phyloP scores from a whole-genome alignment of 2,113 vertebrate species.

The Cettia cetti region DNA sequence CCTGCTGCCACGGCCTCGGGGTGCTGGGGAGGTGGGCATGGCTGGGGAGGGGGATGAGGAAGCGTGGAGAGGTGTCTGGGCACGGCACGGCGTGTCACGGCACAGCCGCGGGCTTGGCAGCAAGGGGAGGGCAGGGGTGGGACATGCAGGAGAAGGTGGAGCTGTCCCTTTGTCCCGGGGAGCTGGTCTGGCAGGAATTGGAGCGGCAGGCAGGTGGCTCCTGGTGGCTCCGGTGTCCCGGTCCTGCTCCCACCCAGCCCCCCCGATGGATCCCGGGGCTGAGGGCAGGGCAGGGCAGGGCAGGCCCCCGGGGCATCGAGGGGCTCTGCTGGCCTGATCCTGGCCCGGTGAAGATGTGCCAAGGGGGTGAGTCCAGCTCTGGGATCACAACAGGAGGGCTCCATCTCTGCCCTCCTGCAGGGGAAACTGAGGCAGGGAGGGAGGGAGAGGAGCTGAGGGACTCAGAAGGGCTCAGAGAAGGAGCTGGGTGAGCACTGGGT shows the following conservation, averaged over 20 bases:
- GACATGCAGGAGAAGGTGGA: neutral
- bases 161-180: neutral
- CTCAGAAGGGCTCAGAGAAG: accelerated
- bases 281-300: neutral
- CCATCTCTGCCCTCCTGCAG: neutral
- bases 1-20: accelerated
- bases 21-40: neutral
- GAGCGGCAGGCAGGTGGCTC: neutral
- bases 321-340: neutral
- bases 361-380: conserved; percentile 48
- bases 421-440: neutral
- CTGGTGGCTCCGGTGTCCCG: accelerated
- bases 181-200: conserved; percentile 62
- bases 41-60: neutral
- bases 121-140: neutral
- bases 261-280: neutral
- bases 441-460: neutral
- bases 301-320: neutral
- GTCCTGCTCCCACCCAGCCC: neutral
- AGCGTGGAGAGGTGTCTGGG: accelerated
- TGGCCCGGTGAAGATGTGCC: conserved; percentile 52
- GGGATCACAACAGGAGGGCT: accelerated
- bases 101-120: accelerated
- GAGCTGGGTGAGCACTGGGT: neutral
- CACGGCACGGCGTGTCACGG: neutral